Conservation (phyloP, 1,140 invertebrate species). For the Zaprionus taronus region DNA sequence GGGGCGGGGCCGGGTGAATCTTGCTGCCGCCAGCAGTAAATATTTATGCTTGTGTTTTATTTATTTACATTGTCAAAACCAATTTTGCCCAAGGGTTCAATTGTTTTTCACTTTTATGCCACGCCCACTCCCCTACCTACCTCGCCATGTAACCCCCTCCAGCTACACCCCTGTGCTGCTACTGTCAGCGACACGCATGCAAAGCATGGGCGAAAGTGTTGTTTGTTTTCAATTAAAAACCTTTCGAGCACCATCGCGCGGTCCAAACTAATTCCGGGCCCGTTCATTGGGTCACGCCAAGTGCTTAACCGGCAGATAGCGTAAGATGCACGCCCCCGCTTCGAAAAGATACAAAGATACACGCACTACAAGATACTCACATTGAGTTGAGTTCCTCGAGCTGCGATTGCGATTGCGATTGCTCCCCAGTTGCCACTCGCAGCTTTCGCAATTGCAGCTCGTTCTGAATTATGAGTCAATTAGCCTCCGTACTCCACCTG, state of each 20-base stretch:
- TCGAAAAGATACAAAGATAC: not conserved
- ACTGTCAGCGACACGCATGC: slow-evolving; percentile 74
- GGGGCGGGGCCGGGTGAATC: not conserved
- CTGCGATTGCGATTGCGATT: slow-evolving; percentile 47
- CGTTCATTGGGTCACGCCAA: not conserved
- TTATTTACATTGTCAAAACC: slow-evolving; percentile 83
- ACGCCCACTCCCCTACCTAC: not conserved
- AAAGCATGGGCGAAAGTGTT: slow-evolving; percentile 62
- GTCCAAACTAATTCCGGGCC: slow-evolving; percentile 26
- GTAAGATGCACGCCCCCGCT: slow-evolving; percentile 17
- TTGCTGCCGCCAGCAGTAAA: slow-evolving; percentile 72
- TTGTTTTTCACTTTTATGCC: slow-evolving; percentile 81
- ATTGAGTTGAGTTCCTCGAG: not conserved
- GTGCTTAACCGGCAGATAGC: slow-evolving; percentile 5
- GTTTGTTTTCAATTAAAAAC: slow-evolving; percentile 82
- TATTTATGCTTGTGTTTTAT: slow-evolving; percentile 83
- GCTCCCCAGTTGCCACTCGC: slow-evolving; percentile 55
- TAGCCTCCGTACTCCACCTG: slow-evolving; percentile 27
- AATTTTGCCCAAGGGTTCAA: slow-evolving; percentile 83
- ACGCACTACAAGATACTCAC: not conserved
- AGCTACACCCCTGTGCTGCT: not conserved
- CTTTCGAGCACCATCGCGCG: slow-evolving; percentile 21
- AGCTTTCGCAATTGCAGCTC: slow-evolving; percentile 50
- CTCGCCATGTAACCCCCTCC: too few species aligned
- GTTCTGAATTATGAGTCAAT: slow-evolving; percentile 66